Percentiles rank a stretch among this genome's conserved stretches.
phyloP scores from a whole-genome alignment of 2,888 invertebrate species.

The Hirtodrosophila alboralis region DNA sequence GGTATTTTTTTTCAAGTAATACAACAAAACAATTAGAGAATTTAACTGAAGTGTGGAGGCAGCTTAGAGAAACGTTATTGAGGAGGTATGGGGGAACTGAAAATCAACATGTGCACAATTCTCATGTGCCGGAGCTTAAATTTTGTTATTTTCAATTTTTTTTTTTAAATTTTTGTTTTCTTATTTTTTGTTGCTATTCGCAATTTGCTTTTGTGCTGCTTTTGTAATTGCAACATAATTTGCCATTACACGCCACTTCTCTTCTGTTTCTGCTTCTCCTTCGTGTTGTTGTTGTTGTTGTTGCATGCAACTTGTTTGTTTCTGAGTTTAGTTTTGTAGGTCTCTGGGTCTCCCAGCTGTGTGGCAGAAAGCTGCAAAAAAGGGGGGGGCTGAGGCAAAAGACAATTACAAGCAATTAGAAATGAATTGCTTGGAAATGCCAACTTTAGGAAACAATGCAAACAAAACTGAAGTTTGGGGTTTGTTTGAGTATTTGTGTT shows the following conservation, averaged over 20 bases:
- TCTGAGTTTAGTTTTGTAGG: slow-evolving; percentile 64
- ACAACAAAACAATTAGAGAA: slow-evolving; percentile 54
- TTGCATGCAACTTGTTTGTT: slow-evolving; percentile 39
- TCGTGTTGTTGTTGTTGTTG: slow-evolving; percentile 43
- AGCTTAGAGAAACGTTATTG: neutral
- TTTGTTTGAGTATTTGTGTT: neutral
- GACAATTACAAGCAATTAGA: slow-evolving; percentile 78
- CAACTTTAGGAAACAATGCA: slow-evolving; percentile 62
- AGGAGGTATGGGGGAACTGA: neutral
- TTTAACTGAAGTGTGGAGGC: slow-evolving; percentile 38
- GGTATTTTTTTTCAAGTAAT: slow-evolving; percentile 27
- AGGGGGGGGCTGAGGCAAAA: slow-evolving; percentile 18
- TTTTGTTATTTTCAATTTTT: slow-evolving; percentile 25
- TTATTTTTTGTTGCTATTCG: slow-evolving; percentile 49
- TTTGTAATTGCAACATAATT: slow-evolving; percentile 79
- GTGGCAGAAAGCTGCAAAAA: slow-evolving; percentile 20
- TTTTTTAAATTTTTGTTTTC: slow-evolving; percentile 27
- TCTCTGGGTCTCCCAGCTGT: slow-evolving; percentile 74
- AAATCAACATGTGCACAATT: slow-evolving; percentile 54
- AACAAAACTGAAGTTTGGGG: slow-evolving; percentile 49
- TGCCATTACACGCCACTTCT: slow-evolving; percentile 71
- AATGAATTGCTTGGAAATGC: slow-evolving; percentile 70
- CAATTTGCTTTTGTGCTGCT: slow-evolving; percentile 68
- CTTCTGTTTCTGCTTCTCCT: no score
- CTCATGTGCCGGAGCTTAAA: slow-evolving; percentile 50